phyloP scores from a whole-genome alignment of 2,113 vertebrate species.

The Sterrhoptilus dennistouni region DNA sequence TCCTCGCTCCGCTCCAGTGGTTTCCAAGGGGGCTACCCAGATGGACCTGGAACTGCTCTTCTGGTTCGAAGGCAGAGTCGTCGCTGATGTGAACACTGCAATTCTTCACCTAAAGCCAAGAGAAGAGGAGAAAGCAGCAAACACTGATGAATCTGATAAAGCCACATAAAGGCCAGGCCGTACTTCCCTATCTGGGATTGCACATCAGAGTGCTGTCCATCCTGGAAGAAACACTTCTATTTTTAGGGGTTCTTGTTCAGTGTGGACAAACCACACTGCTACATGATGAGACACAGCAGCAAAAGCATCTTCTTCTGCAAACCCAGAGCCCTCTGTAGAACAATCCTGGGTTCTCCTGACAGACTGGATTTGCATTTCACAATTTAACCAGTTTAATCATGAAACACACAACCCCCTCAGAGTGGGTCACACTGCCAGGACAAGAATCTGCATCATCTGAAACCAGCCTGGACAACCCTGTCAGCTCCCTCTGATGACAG shows the following conservation, averaged over 20 bases:
- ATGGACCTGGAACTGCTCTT: conserved; percentile 91
- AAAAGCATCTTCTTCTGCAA: neutral
- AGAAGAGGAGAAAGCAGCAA: neutral
- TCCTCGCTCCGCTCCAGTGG: conserved; percentile 93
- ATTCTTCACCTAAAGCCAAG: conserved; percentile 86
- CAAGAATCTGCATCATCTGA: neutral
- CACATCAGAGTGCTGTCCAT: neutral
- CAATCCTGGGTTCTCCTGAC: neutral
- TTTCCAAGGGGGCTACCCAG: conserved; percentile 88
- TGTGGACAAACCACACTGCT: neutral
- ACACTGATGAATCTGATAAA: neutral
- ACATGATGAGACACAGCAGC: neutral
- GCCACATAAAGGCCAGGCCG: neutral
- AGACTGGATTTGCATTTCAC: neutral
- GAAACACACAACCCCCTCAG: neutral
- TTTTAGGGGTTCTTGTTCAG: neutral
- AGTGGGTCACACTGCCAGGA: neutral
- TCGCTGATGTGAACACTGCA: conserved; percentile 87
- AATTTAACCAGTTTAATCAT: neutral
- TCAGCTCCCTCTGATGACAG: neutral
- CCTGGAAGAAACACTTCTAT: neutral
- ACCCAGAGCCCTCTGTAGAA: neutral
- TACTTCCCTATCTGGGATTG: neutral
- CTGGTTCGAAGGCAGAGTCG: conserved; percentile 93
- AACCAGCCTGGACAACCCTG: neutral